phyloP scores from a whole-genome alignment of 2,888 invertebrate species.

The Dryomyza anilis region DNA sequence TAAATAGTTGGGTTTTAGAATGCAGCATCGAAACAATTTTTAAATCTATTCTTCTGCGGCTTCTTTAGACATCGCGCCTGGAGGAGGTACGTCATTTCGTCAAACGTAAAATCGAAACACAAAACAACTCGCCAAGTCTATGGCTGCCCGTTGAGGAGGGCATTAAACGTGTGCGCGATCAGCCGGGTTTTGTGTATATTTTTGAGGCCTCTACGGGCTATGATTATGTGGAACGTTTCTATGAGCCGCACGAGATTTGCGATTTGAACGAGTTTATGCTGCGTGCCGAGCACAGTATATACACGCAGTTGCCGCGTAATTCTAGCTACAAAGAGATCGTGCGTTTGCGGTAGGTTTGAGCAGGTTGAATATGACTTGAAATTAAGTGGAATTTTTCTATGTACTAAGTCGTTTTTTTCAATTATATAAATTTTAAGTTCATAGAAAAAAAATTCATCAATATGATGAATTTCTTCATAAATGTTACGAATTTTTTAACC shows the following conservation, averaged over 20 bases:
- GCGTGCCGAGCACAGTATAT: conserved; percentile 44
- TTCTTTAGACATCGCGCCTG: conserved; percentile 31
- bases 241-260: conserved; percentile 54
- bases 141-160: conserved; percentile 48
- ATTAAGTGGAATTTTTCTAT: too few species aligned
- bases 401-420: too few species aligned
- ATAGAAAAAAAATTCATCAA: too few species aligned
- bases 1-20: conserved; percentile 32
- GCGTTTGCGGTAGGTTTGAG: conserved; percentile 43
- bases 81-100: conserved; percentile 46
- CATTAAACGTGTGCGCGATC: conserved; percentile 43
- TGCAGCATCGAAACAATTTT: conserved; percentile 11
- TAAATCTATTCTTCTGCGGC: not conserved
- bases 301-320: conserved; percentile 43
- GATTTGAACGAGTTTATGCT: conserved; percentile 56
- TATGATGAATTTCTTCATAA: too few species aligned
- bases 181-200: conserved; percentile 53
- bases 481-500: too few species aligned
- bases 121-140: conserved; percentile 40
- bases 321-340: conserved; percentile 53
- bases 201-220: conserved; percentile 51
- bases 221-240: conserved; percentile 48
- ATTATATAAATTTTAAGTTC: too few species aligned
- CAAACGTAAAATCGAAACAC: conserved; percentile 44
- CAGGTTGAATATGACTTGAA: too few species aligned